Conservation (phyloP, 2,113 vertebrate species). For the Pedionomus torquatus region DNA sequence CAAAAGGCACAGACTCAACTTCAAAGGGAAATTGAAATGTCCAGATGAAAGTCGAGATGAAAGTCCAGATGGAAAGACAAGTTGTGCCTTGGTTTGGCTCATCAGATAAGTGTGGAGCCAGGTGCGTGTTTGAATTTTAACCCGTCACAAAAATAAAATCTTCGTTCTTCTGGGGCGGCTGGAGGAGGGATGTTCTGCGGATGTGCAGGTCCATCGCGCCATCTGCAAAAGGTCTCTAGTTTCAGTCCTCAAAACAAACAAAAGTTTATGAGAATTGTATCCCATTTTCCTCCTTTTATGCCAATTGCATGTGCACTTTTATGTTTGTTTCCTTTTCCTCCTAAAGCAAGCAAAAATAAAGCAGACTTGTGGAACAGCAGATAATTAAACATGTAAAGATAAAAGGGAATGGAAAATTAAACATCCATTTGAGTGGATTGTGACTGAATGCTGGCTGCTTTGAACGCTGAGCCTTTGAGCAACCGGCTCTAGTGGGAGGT, state of each 20-base stretch:
- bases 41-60: constrained; percentile 62
- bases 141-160: constrained; percentile 6
- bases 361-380: not conserved
- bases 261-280: not conserved
- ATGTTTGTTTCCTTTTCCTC: not conserved
- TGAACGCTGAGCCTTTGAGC: not conserved
- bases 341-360: constrained; percentile 41
- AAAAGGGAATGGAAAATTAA: constrained; percentile 33
- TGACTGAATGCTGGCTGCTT: not conserved
- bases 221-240: not conserved
- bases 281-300: not conserved
- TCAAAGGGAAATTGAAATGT: constrained; percentile 72
- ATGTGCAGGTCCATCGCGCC: rapidly evolving
- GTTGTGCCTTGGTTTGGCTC: constrained; percentile 31
- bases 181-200: not conserved
- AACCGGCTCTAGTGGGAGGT: not conserved
- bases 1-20: constrained; percentile 55
- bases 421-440: not conserved
- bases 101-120: constrained; percentile 41
- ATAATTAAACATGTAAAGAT: constrained; percentile 21
- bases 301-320: not conserved
- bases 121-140: constrained; percentile 26
- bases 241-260: not conserved
- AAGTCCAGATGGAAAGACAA: constrained; percentile 58
- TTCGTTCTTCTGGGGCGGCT: not conserved